phyloP scores from a whole-genome alignment of 2,888 invertebrate species.

The Apamea monoglypha region DNA sequence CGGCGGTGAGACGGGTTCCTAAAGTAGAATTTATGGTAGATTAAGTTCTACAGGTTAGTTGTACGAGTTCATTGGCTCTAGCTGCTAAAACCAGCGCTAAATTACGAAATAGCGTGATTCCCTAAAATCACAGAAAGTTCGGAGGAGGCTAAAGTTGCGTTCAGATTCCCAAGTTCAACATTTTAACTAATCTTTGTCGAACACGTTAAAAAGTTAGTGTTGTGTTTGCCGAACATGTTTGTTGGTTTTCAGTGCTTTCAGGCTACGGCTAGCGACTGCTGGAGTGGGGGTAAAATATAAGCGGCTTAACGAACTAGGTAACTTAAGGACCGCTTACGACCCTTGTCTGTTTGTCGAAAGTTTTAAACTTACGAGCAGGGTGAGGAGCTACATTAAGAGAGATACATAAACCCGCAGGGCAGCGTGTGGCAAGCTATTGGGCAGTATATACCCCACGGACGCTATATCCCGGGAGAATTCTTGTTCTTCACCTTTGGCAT shows the following conservation, averaged over 20 bases:
- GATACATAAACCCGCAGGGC: too few species aligned
- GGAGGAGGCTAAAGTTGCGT: background rate
- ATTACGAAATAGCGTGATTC: background rate
- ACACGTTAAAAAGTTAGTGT: background rate
- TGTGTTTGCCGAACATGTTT: background rate
- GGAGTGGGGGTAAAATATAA: background rate
- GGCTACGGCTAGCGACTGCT: background rate
- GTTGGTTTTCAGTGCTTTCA: background rate
- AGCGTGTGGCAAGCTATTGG: too few species aligned
- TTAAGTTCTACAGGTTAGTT: too few species aligned
- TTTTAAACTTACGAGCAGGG: too few species aligned
- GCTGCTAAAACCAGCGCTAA: background rate
- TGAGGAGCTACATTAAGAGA: too few species aligned
- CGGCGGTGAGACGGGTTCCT: background rate
- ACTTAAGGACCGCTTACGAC: too few species aligned
- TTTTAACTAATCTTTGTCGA: background rate
- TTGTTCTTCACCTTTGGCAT: too few species aligned
- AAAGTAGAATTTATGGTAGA: background rate
- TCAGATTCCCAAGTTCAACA: background rate
- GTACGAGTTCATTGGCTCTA: background rate
- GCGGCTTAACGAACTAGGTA: background rate
- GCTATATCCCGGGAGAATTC: too few species aligned
- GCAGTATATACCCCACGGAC: too few species aligned
- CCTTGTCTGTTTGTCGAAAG: too few species aligned
- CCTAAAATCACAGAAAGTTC: slow-evolving; percentile 10